A percentile compares a stretch with the other conserved stretches of the same genome.
These are phyloP conservation scores for Myiozetetes cayanensis DNA, from an alignment of 2,113 vertebrate species.

Conservation along the genomic window DNA sequence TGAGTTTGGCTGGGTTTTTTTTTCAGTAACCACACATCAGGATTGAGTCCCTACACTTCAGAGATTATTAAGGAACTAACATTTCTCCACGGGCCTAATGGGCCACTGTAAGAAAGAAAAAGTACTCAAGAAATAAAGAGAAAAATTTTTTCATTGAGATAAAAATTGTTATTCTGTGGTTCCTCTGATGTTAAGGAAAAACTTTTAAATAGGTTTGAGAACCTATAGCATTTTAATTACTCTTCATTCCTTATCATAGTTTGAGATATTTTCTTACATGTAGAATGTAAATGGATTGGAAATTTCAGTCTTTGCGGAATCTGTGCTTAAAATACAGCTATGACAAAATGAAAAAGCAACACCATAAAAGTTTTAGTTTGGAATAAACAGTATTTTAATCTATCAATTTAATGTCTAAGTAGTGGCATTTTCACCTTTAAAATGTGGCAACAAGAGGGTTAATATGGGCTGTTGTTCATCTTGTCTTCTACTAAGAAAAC, in stretches of 20 bases:
- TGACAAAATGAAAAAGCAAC: background rate
- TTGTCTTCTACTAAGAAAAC: background rate
- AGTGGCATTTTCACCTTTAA: background rate
- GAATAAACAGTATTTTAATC: background rate
- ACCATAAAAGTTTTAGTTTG: background rate
- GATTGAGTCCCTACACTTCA: background rate
- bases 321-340: background rate
- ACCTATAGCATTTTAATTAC: background rate
- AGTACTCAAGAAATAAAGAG: background rate
- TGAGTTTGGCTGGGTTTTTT: background rate
- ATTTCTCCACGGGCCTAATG: background rate
- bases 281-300: rapidly evolving
- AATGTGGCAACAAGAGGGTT: background rate
- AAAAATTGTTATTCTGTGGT: background rate
- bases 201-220: background rate
- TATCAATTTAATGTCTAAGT: background rate
- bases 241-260: background rate
- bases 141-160: background rate
- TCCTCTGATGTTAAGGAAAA: background rate
- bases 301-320: background rate
- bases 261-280: background rate
- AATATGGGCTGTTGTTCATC: background rate
- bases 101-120: background rate
- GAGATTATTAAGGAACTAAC: background rate
- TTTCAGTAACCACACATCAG: background rate